phyloP scores from a whole-genome alignment of 30 jellyfish, hydroid and myxozoan species.

The Catostylus mosaicus region DNA sequence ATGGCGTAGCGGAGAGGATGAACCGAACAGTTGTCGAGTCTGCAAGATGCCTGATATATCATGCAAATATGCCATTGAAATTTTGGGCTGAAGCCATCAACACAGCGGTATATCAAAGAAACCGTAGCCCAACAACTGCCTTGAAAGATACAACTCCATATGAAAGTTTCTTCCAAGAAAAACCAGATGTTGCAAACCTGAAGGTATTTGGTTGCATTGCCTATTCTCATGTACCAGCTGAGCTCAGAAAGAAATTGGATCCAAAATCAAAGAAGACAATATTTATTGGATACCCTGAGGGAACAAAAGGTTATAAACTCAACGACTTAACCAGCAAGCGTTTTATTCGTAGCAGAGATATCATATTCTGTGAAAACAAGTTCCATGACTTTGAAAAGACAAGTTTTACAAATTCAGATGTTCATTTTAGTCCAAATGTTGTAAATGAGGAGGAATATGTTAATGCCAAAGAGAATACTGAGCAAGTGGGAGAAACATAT shows the following conservation, averaged over 20 bases:
- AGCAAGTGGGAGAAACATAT: constrained; percentile 25
- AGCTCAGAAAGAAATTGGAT: constrained; percentile 40
- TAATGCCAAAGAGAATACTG: not conserved
- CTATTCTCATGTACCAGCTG: constrained; percentile 18
- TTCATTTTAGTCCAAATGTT: not conserved
- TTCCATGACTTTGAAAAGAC: constrained; percentile 21
- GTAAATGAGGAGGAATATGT: not conserved
- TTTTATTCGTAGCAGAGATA: constrained; percentile 7
- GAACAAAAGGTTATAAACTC: not conserved
- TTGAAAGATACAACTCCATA: constrained; percentile 27
- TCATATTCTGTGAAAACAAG: constrained; percentile 4
- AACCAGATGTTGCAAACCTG: constrained; percentile 23
- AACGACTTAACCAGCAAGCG: not conserved
- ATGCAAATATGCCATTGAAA: constrained; percentile 18
- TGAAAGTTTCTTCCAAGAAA: not conserved
- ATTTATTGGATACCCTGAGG: not conserved
- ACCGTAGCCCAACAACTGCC: constrained; percentile 18
- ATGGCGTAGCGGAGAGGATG: constrained; percentile 41
- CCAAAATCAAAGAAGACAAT: constrained; percentile 1
- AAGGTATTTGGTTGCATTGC: constrained; percentile 38
- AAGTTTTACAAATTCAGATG: not conserved
- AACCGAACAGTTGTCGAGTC: constrained; percentile 21
- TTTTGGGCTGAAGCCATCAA: not conserved
- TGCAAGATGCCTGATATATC: constrained; percentile 35
- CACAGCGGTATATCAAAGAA: constrained; percentile 3